Conservation (phyloP, 1,140 invertebrate genomes). For the Parapsyche elsis region DNA sequence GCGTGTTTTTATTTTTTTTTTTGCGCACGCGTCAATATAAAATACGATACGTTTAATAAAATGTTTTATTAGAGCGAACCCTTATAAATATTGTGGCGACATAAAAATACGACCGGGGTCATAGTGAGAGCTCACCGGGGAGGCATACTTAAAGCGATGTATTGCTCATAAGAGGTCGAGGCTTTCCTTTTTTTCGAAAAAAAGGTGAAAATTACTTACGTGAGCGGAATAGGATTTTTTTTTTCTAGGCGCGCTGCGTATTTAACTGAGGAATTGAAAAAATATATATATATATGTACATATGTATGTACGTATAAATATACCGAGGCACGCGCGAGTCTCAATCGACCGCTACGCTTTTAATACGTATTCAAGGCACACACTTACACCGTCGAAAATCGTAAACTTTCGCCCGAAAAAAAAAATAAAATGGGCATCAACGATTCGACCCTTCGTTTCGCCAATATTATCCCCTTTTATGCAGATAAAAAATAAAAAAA, state of each 20-base stretch:
- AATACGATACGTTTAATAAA: constrained; percentile 34
- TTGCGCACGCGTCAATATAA: background rate
- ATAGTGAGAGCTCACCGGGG: constrained; percentile 29
- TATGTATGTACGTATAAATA: constrained; percentile 15
- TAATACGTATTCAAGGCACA: constrained; percentile 20
- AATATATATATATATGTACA: constrained; percentile 11
- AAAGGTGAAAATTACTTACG: constrained; percentile 53
- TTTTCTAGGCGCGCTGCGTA: background rate
- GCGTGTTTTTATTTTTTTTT: background rate
- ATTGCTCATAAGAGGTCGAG: constrained; percentile 38
- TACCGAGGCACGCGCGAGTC: background rate
- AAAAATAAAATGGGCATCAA: background rate
- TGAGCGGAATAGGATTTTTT: constrained; percentile 47
- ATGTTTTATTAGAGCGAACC: constrained; percentile 24
- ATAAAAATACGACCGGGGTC: constrained; percentile 42
- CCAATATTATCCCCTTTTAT: constrained; percentile 1
- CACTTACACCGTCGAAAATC: background rate
- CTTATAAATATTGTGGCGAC: constrained; percentile 44
- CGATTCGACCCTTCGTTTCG: background rate
- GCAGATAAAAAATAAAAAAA: constrained; percentile 10
- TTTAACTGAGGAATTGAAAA: constrained; percentile 35
- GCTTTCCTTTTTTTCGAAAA: constrained; percentile 17
- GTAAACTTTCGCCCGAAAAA: background rate
- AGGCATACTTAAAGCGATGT: constrained; percentile 40
- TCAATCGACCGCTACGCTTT: constrained; percentile 3